Base-by-base conservation (phyloP, 2,797 vertebrate genomes). In the Tragelaphus eurycerus region DNA sequence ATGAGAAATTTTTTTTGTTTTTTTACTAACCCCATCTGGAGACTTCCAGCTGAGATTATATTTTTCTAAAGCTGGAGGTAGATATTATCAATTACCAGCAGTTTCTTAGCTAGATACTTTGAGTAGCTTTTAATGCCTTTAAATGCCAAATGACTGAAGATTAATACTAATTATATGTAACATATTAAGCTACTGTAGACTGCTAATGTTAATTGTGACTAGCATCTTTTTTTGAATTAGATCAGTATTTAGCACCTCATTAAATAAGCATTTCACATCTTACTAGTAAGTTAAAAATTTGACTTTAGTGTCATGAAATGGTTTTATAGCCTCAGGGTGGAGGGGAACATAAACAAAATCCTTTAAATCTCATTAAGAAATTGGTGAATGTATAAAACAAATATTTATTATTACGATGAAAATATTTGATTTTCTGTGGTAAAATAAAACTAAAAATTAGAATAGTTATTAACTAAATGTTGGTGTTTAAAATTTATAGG, bases 131-230 rank as follows among this genome's bases (percentile, higher is more conserved):
- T 96, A 98, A 93, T 97, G 17, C 62, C 54, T 96, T 98, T 97
- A 98, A 98, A 97, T 97, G 55, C n/a, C 84, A 97, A 95, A 85
- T 52, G 3, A 54, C 96, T 97, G 59, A 98, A 97, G 76, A 96
- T 97, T 97, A 97, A 13, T 34, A 95, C 17, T 92, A 97, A 98
- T 97, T 98, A 79, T 85, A 81, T 52, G 12, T 86, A 97, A 38
- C 52, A 89, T 98, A 95, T 95, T 97, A 97, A 88, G 9, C 81
- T 94, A 91, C 59, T 43, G 52, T 64, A 95, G 11, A 84, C 81
- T 14, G 78, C 19, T 90, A 89, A 96, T 82, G 16, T 93, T 98
- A 93, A 64, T 52, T 84, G 86, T 95, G 43, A 96, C 86, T 97
- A 95, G 57, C 23, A 97, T 81, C 46, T 93, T 60, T 96, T 97